Evolutionary conservation across 2,797 vertebrate genomes (phyloP).

Genomic region (Sebastes diploproa): DNA sequence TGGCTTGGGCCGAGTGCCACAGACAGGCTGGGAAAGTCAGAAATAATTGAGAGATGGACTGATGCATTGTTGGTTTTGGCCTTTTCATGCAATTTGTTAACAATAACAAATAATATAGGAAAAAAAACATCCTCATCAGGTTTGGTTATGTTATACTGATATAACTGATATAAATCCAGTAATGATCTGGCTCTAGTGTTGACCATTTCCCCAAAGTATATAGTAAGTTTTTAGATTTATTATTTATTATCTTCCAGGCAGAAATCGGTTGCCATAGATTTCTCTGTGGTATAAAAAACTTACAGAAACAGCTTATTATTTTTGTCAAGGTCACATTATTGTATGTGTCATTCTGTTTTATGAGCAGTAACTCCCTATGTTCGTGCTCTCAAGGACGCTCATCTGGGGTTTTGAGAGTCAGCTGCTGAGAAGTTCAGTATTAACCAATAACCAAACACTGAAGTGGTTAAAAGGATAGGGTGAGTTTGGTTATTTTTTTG

Average conservation of each 20-base stretch:
- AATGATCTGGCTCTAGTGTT: background rate
- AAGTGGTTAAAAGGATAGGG: background rate
- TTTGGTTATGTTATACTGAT: background rate
- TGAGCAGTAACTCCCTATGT: background rate
- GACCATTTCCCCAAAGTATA: background rate
- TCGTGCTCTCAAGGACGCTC: slow-evolving; percentile 30
- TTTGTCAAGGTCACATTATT: slow-evolving; percentile 8
- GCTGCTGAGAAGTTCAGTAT: background rate
- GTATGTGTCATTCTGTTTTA: background rate
- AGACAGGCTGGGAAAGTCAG: background rate
- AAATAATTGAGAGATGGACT: background rate
- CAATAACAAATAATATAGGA: background rate
- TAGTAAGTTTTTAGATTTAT: background rate
- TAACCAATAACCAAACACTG: background rate
- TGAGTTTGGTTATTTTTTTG: background rate
- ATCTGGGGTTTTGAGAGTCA: background rate
- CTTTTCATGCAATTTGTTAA: background rate
- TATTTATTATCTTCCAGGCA: slow-evolving; percentile 26
- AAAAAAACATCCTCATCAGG: background rate
- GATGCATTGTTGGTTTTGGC: background rate
- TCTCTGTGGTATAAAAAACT: slow-evolving; percentile 8
- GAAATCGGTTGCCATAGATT: background rate
- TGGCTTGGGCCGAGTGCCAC: too few species aligned
- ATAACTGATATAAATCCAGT: background rate
- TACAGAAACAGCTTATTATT: background rate